Evolutionary conservation across 1,140 invertebrate genomes (phyloP).

Genomic region (Macrobrachium rosenbergii): DNA sequence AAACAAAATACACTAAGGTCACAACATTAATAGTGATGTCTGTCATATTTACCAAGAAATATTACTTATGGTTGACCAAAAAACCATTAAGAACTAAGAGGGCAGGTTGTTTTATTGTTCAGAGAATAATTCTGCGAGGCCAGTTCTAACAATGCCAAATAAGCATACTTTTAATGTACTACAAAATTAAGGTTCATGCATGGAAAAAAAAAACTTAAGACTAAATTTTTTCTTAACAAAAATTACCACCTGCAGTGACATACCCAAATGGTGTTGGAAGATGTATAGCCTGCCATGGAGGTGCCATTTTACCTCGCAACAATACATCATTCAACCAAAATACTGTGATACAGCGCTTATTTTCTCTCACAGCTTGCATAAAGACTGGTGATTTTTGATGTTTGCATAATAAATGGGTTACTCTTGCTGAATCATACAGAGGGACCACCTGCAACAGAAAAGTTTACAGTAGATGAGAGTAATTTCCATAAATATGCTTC

Average conservation of each 20-base stretch:
- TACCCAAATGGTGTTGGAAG: slow-evolving; percentile 84
- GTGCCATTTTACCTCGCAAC: slow-evolving; percentile 83
- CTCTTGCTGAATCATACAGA: slow-evolving; percentile 79
- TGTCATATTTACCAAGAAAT: too few species aligned
- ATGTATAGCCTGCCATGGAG: slow-evolving; percentile 93
- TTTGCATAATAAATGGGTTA: slow-evolving; percentile 93
- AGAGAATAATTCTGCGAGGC: too few species aligned
- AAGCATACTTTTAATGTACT: too few species aligned
- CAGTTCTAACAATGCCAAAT: too few species aligned
- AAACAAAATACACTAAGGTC: too few species aligned
- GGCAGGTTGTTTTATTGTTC: too few species aligned
- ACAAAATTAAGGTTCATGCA: background rate
- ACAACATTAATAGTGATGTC: too few species aligned
- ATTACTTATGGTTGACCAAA: too few species aligned
- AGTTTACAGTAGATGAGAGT: background rate
- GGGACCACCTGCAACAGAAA: slow-evolving; percentile 30
- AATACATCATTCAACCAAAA: slow-evolving; percentile 96
- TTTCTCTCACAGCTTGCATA: slow-evolving; percentile 80
- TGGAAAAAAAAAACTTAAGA: background rate
- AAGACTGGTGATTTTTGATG: slow-evolving; percentile 77
- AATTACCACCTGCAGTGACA: slow-evolving; percentile 39
- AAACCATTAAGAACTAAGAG: too few species aligned
- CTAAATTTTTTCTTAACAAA: background rate
- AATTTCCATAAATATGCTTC: too few species aligned
- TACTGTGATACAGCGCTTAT: slow-evolving; percentile 89